Evolutionary conservation across 37 sponge, comb jelly and placozoan genomes (phyloP), one percentile per base, ranked within the genome.

Genomic region (Chondrilla cf. caribensis): DNA sequence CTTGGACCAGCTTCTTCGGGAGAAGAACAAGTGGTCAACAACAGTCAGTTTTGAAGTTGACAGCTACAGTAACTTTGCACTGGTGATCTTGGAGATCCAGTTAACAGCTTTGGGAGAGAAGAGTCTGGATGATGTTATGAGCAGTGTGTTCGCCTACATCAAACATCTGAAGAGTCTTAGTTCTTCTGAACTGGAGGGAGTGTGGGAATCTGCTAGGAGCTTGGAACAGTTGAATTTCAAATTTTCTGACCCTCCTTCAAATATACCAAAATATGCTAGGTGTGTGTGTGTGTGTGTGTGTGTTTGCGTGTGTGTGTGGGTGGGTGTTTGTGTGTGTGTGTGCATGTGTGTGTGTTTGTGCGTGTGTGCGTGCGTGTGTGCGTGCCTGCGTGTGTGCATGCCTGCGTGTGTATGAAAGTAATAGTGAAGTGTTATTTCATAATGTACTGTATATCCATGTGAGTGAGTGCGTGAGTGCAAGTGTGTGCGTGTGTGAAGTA

Each of bases 91-190:
- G 2, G 38, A 58, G 17, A 35, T 87, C 21, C 78, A 77, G 18
- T 36, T 91, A 18, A 91, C 88, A 0, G 80, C 51, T 0, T 36
- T 28, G 29, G 92, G 92, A 3, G 6, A 85, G 60, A 47, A 8
- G 5, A 31, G 60, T 59, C 55, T 84, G 31, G 67, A 41, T 42
- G 86, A 85, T 25, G 85, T 91, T 25, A 55, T 91, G 17, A 38
- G 9, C 11, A 38, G 17, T 6, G 83, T 87, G 33, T 85, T 85
- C 64, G 70, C 75, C 58, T 87, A 82, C 68, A 54, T 78, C 0
- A 57, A 36, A 6, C 28, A 80, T 26, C 77, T 90, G 41, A 38
- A 38, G 40, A 41, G 22, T 18, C n/a, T n/a, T n/a, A 26, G 73
- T 36, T 38, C 28, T n/a, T 42, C 14, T 5, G 33, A 77, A 31